These are phyloP conservation scores for Mycalesis mineus DNA, from an alignment of 2,888 invertebrate genomes.

Conservation along the genomic window DNA sequence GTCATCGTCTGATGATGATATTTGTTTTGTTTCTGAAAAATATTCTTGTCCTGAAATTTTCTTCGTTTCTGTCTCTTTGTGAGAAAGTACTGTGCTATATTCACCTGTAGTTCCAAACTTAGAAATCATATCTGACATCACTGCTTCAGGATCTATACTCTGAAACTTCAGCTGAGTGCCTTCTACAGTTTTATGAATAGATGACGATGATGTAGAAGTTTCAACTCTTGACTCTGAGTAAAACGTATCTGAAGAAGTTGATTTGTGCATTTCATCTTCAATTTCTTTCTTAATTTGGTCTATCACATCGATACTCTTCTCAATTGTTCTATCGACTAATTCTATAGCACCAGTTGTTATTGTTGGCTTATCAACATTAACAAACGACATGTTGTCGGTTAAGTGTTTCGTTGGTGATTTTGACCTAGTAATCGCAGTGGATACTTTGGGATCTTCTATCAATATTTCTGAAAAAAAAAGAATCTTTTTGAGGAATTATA, in stretches of 20 bases:
- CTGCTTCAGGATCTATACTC: constrained; percentile 59
- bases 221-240: constrained; percentile 63
- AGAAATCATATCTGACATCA: constrained; percentile 67
- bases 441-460: constrained; percentile 57
- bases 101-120: constrained; percentile 58
- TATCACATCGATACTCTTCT: constrained; percentile 64
- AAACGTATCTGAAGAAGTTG: constrained; percentile 59
- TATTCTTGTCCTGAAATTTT: constrained; percentile 74
- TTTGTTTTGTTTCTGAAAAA: constrained; percentile 69
- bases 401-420: constrained; percentile 72
- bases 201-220: constrained; percentile 66
- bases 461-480: constrained; percentile 62
- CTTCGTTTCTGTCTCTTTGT: constrained; percentile 71
- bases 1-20: constrained; percentile 72
- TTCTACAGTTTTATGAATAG: constrained; percentile 61
- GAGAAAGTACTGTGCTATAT: constrained; percentile 66
- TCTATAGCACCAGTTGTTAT: constrained; percentile 76
- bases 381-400: constrained; percentile 66
- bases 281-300: constrained; percentile 68
- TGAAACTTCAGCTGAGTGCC: constrained; percentile 60
- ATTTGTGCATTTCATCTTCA: constrained; percentile 65
- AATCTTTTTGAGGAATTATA: neutral
- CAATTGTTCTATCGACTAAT: constrained; percentile 71
- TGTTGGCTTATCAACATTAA: constrained; percentile 74
- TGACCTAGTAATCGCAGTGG: constrained; percentile 60